A percentile compares a stretch with the other conserved stretches of the same genome.
Conservation (phyloP, 1,140 invertebrate genomes). For the Drosophila rufa region DNA sequence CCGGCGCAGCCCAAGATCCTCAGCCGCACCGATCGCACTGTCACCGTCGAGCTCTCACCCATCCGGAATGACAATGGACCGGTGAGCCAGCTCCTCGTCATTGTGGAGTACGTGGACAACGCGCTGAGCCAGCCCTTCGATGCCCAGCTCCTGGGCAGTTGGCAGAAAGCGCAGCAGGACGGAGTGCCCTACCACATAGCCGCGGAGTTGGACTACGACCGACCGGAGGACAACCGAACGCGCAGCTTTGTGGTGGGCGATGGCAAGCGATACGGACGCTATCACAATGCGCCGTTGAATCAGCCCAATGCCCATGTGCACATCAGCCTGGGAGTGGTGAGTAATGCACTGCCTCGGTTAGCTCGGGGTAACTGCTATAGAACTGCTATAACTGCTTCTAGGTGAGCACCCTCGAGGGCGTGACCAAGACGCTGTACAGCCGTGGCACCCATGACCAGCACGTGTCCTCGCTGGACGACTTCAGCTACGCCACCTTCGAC, state of each 20-base stretch:
- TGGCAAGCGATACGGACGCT: constrained; percentile 90
- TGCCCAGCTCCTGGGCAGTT: constrained; percentile 86
- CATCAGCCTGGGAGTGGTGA: constrained; percentile 90
- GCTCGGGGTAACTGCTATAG: background rate
- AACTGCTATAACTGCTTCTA: constrained; percentile 4
- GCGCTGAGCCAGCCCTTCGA: constrained; percentile 87
- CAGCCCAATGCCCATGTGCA: constrained; percentile 87
- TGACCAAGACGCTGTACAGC: constrained; percentile 89
- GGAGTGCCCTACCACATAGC: constrained; percentile 92
- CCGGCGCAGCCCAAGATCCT: constrained; percentile 88
- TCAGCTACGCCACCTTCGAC: constrained; percentile 77
- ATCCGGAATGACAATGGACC: constrained; percentile 91
- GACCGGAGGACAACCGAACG: constrained; percentile 77
- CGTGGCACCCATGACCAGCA: constrained; percentile 85
- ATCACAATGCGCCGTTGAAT: constrained; percentile 91
- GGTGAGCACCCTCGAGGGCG: constrained; percentile 87
- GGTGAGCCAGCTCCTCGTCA: constrained; percentile 89
- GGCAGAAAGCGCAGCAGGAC: constrained; percentile 87
- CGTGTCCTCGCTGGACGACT: constrained; percentile 65
- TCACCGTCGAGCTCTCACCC: constrained; percentile 88
- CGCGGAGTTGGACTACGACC: constrained; percentile 88
- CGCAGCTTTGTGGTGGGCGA: constrained; percentile 92
- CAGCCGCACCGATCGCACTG: constrained; percentile 86
- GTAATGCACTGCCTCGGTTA: constrained; percentile 4
- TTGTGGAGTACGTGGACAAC: constrained; percentile 88